Conservation (phyloP, 2,113 vertebrate genomes). For the Neomonachus schauinslandi region DNA sequence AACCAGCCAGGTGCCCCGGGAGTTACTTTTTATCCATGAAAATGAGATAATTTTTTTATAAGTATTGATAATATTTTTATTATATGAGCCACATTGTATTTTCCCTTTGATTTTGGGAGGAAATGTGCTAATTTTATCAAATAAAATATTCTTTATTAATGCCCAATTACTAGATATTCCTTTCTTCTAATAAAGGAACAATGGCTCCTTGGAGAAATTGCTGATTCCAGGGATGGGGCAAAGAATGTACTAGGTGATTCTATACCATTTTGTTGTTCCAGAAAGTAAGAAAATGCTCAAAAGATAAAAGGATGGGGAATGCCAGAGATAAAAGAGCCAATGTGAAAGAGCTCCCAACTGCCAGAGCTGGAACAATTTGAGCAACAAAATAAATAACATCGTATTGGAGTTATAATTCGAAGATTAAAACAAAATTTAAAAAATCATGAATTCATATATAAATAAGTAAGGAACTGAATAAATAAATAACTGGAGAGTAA, state of each 20-base stretch:
- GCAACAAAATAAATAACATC: background rate
- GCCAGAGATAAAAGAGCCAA: background rate
- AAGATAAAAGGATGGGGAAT: background rate
- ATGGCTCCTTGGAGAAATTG: background rate
- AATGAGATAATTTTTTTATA: background rate
- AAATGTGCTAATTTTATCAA: background rate
- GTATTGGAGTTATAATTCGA: background rate
- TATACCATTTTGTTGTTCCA: background rate
- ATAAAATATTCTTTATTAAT: conserved; percentile 1
- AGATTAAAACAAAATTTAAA: background rate
- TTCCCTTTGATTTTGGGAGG: background rate
- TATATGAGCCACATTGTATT: background rate
- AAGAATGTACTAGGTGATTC: background rate
- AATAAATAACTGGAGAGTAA: background rate
- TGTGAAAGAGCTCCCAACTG: background rate
- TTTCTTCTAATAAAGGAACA: background rate
- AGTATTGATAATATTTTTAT: background rate
- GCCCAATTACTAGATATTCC: background rate
- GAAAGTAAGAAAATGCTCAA: background rate
- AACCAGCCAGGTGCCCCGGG: background rate
- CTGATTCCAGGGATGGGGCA: background rate
- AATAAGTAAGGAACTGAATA: background rate
- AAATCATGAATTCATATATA: background rate
- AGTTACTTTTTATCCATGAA: background rate
- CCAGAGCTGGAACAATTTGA: background rate